These are phyloP conservation scores for Salvelinus alpinus DNA, from an alignment of 2,113 vertebrate genomes.

Conservation along the genomic window DNA sequence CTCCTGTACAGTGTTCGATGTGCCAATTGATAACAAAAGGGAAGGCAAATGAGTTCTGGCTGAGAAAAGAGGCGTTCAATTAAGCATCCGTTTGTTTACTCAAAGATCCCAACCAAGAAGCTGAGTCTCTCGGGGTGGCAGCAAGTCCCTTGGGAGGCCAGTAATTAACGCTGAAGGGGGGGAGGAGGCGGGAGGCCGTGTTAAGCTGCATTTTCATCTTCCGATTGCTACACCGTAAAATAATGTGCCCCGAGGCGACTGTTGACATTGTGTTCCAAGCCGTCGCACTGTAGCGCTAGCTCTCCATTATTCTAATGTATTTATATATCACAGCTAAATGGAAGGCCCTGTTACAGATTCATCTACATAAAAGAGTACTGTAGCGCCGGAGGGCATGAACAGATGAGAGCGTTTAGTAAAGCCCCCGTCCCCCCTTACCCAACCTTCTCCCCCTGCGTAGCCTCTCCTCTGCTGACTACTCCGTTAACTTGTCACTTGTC, in stretches of 20 bases:
- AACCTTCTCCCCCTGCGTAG: conserved; percentile 46
- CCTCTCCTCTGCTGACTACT: conserved; percentile 65
- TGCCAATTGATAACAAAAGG: neutral
- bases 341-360: conserved; percentile 87
- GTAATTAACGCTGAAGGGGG: conserved; percentile 84
- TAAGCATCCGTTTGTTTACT: conserved; percentile 78
- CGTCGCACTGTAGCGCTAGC: conserved; percentile 57
- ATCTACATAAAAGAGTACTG: conserved; percentile 90
- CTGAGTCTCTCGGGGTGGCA: conserved; percentile 62
- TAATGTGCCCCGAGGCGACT: conserved; percentile 83
- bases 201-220: conserved; percentile 86
- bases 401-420: conserved; percentile 85
- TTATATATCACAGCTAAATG: conserved; percentile 83
- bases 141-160: conserved; percentile 77
- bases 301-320: conserved; percentile 71
- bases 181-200: conserved; percentile 61
- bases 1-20: conserved; percentile 27
- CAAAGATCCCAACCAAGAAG: conserved; percentile 76
- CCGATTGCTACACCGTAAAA: conserved; percentile 78
- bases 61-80: conserved; percentile 51
- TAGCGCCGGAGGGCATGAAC: conserved; percentile 81
- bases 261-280: conserved; percentile 86
- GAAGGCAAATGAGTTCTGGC: neutral
- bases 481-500: conserved; percentile 84
- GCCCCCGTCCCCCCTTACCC: conserved; percentile 47